A percentile compares a stretch with the other conserved stretches of the same genome.
Evolutionary conservation across 2,113 vertebrate species (phyloP).

Genomic region (Sinocyclocheilus rhinocerous): DNA sequence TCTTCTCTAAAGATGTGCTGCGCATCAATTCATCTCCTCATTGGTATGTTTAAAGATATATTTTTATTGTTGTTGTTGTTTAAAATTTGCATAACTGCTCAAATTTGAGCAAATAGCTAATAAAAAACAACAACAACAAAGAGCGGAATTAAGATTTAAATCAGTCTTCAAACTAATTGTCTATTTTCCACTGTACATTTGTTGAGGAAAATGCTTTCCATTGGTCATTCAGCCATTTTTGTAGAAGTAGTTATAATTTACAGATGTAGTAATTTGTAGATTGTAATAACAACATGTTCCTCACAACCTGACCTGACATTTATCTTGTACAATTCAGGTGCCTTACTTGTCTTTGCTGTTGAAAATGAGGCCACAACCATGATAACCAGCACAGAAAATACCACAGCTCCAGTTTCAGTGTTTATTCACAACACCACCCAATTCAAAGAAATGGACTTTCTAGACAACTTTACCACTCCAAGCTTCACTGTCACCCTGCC

Average conservation of each 20-base stretch:
- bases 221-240: background rate
- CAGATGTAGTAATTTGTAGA: background rate
- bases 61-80: background rate
- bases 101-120: background rate
- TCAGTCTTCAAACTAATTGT: too few species aligned
- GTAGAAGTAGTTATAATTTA: background rate
- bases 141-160: background rate
- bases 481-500: background rate
- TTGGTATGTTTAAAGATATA: background rate
- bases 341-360: background rate
- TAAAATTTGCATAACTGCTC: background rate
- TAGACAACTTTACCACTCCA: background rate
- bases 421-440: background rate
- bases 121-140: background rate
- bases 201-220: background rate
- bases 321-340: slow-evolving; percentile 24
- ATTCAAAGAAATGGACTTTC: background rate
- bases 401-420: background rate
- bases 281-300: background rate
- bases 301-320: background rate
- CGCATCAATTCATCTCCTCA: background rate
- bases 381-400: background rate
- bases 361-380: background rate
- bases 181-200: background rate
- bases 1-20: background rate